phyloP scores from a whole-genome alignment of 2,888 invertebrate genomes.

The Isotomurus palustris region DNA sequence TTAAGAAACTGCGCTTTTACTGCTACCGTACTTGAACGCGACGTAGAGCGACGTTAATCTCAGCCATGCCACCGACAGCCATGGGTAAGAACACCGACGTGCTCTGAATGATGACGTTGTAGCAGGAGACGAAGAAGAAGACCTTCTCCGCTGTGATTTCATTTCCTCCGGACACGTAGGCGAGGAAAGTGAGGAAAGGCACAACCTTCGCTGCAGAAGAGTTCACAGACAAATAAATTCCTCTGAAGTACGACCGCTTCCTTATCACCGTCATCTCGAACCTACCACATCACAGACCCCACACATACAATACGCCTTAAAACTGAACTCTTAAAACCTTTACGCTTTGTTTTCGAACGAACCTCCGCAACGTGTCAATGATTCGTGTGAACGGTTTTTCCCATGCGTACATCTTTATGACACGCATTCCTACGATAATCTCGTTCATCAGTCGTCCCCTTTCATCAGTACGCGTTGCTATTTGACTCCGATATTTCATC shows the following conservation, averaged over 20 bases:
- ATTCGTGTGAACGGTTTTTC: slow-evolving; percentile 57
- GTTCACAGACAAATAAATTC: slow-evolving; percentile 63
- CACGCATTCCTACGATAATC: slow-evolving; percentile 57
- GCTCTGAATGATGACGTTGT: slow-evolving; percentile 25
- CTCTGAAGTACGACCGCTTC: slow-evolving; percentile 61
- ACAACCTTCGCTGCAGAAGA: slow-evolving; percentile 58
- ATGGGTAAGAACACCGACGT: slow-evolving; percentile 34
- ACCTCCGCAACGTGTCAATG: slow-evolving; percentile 47
- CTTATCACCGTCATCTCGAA: slow-evolving; percentile 65
- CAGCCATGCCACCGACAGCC: slow-evolving; percentile 59
- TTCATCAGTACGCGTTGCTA: slow-evolving; percentile 49
- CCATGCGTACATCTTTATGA: slow-evolving; percentile 64
- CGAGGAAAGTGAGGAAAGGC: slow-evolving; percentile 27
- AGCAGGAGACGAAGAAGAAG: slow-evolving; percentile 16
- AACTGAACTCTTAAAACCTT: slow-evolving; percentile 57
- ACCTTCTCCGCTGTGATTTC: slow-evolving; percentile 19
- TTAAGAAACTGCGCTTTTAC: no score
- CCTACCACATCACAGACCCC: neutral
- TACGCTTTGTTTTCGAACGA: neutral
- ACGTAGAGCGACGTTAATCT: slow-evolving; percentile 8
- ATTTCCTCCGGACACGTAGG: slow-evolving; percentile 12
- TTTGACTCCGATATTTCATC: slow-evolving; percentile 60
- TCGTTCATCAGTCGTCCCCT: slow-evolving; percentile 58
- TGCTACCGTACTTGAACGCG: no score
- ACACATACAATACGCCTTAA: slow-evolving; percentile 52